Evolutionary conservation across 2,797 vertebrate species (phyloP).

Genomic region (Orestias chungarensis): DNA sequence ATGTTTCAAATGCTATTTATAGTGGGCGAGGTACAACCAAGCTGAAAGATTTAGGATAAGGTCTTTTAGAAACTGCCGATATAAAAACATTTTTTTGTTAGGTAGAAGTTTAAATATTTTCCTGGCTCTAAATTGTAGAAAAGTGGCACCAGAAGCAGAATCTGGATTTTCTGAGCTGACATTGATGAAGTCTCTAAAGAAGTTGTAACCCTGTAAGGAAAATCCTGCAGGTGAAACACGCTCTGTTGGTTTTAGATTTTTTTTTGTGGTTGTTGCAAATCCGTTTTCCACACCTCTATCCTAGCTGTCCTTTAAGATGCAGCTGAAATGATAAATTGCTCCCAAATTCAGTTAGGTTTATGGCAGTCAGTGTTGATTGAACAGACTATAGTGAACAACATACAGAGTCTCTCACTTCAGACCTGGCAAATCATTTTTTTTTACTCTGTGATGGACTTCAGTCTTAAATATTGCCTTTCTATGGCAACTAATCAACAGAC

Average conservation of each 20-base stretch:
- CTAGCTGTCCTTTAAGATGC: slow-evolving; percentile 43
- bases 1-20: slow-evolving; percentile 43
- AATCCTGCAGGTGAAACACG: slow-evolving; percentile 42
- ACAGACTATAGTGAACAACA: not conserved
- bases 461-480: not conserved
- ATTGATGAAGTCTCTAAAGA: slow-evolving; percentile 63
- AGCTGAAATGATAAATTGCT: slow-evolving; percentile 50
- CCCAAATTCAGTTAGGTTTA: not conserved
- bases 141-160: slow-evolving; percentile 25
- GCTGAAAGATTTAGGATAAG: slow-evolving; percentile 58
- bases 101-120: slow-evolving; percentile 39
- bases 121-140: slow-evolving; percentile 47
- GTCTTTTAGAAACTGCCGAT: slow-evolving; percentile 57
- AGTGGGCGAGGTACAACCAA: slow-evolving; percentile 43
- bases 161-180: slow-evolving; percentile 57
- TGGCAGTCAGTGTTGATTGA: not conserved
- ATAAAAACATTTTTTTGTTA: slow-evolving; percentile 46
- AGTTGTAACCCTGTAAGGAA: slow-evolving; percentile 59
- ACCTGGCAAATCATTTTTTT: not conserved
- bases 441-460: not conserved
- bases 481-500: not conserved
- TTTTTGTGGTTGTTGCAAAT: slow-evolving; percentile 51
- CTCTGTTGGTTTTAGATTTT: slow-evolving; percentile 52
- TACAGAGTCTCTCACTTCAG: slow-evolving; percentile 20
- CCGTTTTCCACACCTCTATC: slow-evolving; percentile 54